phyloP scores from a whole-genome alignment of 1,140 invertebrate species.

The Musca vetustissima region DNA sequence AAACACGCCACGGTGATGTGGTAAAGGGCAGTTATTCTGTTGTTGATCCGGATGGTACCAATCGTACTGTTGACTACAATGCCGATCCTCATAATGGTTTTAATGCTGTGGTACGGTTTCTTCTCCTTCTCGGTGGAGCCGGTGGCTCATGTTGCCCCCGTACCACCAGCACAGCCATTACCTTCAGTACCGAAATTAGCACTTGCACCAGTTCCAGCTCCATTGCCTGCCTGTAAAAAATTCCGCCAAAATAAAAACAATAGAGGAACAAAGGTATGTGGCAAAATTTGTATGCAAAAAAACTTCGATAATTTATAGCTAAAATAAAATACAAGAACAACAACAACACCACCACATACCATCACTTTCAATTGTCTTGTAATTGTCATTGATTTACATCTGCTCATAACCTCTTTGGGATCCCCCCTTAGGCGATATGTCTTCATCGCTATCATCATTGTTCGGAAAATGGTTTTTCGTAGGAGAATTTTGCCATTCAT shows the following conservation, averaged over 20 bases:
- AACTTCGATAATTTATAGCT: neutral
- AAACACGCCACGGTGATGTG: slow-evolving; percentile 62
- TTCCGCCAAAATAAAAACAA: no score
- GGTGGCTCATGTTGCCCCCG: slow-evolving; percentile 40
- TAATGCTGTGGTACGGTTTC: slow-evolving; percentile 37
- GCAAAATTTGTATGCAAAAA: neutral
- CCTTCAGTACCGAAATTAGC: slow-evolving; percentile 25
- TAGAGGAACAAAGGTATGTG: no score
- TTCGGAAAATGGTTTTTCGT: no score
- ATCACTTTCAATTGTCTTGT: slow-evolving; percentile 22
- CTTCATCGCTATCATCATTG: neutral
- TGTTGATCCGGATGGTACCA: slow-evolving; percentile 66
- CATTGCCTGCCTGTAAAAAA: no score
- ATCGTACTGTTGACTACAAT: slow-evolving; percentile 67
- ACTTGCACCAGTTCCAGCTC: slow-evolving; percentile 40
- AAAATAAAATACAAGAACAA: neutral
- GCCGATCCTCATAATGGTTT: slow-evolving; percentile 60
- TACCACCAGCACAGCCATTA: slow-evolving; percentile 32
- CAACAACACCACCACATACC: neutral
- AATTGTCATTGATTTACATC: slow-evolving; percentile 24
- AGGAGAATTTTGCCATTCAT: no score
- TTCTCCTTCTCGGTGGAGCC: slow-evolving; percentile 33
- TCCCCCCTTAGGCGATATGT: slow-evolving; percentile 1
- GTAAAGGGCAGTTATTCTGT: no score
- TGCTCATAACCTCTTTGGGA: neutral